Evolutionary conservation across 2,113 vertebrate genomes (phyloP), one percentile per base, ranked within the genome.

Genomic region (Seriola dumerili): DNA sequence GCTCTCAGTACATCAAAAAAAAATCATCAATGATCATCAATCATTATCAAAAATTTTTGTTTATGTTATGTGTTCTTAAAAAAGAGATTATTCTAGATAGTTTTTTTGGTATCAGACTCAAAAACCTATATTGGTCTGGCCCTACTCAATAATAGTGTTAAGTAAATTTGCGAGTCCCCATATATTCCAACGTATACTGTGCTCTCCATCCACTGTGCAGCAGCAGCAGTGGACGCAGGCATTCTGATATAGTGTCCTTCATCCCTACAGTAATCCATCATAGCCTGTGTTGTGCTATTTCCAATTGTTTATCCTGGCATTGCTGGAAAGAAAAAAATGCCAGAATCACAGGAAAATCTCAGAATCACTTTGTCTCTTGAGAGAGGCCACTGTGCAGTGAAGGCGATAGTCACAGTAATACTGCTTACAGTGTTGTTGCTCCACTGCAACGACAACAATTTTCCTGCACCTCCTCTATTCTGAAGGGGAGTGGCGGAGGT

Each of bases 231-330:
- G 54, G 85, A 83, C 46, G 65, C 29, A 34, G 80, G 80, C 79
- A 72, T 29, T 85, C 72, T 84, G 84, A 91, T 90, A 87, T 78
- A 93, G 77, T 88, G 88, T 80, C 44, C 80, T 61, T 71, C 76
- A 68, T 86, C 79, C 80, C 84, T 44, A 78, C 71, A 74, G 87
- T 88, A 64, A 93, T 95, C 89, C 86, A 94, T 94, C 93, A 93
- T 81, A 72, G 75, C 77, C 78, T 66, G 57, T 76, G 75, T 73
- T 89, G 77, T 90, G 78, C 90, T 91, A 82, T 88, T 93, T 94
- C 76, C 92, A 93, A 86, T 91, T 92, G 90, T 91, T 94, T 93
- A 91, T 92, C 81, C 89, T 88, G 88, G 83, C 81, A 84, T 64
- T 83, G 72, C 61, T 70, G 85, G 70, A 81, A 82, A 84, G 65